Percentiles rank a stretch among this genome's conserved stretches.
Evolutionary conservation across 2,113 vertebrate species (phyloP).

Genomic region (Cavia porcellus): DNA sequence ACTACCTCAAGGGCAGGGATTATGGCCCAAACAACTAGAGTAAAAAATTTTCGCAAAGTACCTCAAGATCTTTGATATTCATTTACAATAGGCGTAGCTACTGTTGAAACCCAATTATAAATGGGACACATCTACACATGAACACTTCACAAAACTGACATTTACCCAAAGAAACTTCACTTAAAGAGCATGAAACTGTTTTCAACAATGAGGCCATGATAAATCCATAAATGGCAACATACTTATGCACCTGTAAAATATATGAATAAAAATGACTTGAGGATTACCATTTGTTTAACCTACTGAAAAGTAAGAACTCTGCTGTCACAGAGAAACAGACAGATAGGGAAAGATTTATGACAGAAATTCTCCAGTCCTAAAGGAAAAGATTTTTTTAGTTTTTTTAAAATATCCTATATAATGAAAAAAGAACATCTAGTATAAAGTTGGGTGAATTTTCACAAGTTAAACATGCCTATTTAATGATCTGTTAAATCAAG

Average conservation of each 20-base stretch:
- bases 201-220: neutral
- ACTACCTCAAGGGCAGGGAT: neutral
- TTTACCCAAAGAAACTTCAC: neutral
- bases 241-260: neutral
- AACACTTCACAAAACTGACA: neutral
- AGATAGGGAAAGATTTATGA: neutral
- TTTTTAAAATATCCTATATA: neutral
- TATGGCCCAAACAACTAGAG: neutral
- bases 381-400: neutral
- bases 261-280: conserved; percentile 51
- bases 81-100: neutral
- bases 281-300: conserved; percentile 16
- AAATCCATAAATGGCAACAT: conserved; percentile 5
- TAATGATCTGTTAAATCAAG: neutral
- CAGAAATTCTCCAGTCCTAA: neutral
- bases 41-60: conserved; percentile 19
- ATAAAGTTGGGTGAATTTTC: neutral
- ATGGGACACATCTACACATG: neutral
- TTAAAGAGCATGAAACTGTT: neutral
- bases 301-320: conserved; percentile 30
- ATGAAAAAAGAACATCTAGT: neutral
- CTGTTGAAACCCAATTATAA: neutral
- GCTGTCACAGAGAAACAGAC: neutral
- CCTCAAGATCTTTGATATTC: conserved; percentile 25
- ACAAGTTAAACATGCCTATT: neutral